Base-by-base conservation (phyloP, 1,140 invertebrate genomes). In the Drosophila carrolli region DNA sequence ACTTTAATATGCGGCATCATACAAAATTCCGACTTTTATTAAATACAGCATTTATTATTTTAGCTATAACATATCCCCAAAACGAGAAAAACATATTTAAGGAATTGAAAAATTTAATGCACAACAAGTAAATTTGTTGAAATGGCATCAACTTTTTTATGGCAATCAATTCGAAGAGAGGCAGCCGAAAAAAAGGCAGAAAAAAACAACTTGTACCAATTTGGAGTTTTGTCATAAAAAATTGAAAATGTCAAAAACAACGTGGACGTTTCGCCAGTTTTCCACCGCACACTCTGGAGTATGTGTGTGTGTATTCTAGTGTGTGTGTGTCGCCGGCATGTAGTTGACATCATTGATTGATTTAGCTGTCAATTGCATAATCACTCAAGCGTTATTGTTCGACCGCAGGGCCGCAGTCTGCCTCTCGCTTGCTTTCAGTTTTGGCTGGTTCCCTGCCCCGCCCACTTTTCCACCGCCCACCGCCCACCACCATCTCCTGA, bases 291-390 rank as follows among this genome's bases (percentile, higher is more conserved):
- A 44, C 63, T 48, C 56, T 53, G 48, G 44, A 27, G 38, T 65
- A 38, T 70, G 46, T 62, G 53, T 27, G n/a, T 53, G 57, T 59
- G 29, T 7, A 8, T 8, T 32, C 29, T 8, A 32, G 62, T 53
- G 38, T 61, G 70, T 66, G 61, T 78, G 63, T 54, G 51, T 77
- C 57, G 76, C 60, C 76, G 77, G 84, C 84, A 84, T 89, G 84
- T 89, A 89, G 85, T 90, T 91, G 88, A 91, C 88, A 91, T 91
- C 88, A 91, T 89, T 91, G 88, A 91, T 91, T 91, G 88, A 91
- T 91, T 91, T 91, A 91, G 88, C 88, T 91, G 88, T 91, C 88
- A 91, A 91, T 91, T 91, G 88, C 88, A 91, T 91, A 91, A 91
- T 91, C 88, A 91, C 83, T 91, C 88, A 91, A 91, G 88, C 89